These are phyloP conservation scores for Xenus cinereus DNA, from an alignment of 2,113 vertebrate genomes.

Conservation along the genomic window DNA sequence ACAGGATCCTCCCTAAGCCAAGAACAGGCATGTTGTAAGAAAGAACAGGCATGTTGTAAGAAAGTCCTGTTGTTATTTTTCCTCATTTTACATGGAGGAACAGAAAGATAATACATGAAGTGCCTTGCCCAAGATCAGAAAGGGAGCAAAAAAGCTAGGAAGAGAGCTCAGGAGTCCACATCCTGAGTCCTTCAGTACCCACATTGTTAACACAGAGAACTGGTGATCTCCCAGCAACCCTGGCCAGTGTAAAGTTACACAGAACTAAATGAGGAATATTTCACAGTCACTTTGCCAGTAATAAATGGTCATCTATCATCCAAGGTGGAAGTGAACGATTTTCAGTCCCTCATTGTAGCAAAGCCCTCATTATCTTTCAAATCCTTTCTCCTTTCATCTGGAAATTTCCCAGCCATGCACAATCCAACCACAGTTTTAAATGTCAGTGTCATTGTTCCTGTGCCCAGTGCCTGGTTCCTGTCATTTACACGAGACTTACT, in stretches of 20 bases:
- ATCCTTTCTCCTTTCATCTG: neutral
- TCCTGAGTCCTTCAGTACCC: neutral
- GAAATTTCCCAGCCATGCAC: neutral
- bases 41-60: neutral
- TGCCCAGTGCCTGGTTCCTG: neutral
- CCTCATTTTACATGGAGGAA: neutral
- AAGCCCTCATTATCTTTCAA: neutral
- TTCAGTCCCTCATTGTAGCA: neutral
- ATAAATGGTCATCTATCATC: neutral
- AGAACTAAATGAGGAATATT: neutral
- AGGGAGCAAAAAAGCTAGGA: neutral
- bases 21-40: neutral
- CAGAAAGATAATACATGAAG: neutral
- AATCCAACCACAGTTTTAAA: neutral
- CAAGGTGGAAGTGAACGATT: neutral
- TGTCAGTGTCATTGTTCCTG: neutral
- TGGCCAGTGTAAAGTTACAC: neutral
- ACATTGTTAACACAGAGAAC: neutral
- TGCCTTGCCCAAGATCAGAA: neutral
- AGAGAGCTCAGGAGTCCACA: neutral
- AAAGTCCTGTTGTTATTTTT: neutral
- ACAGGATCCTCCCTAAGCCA: neutral
- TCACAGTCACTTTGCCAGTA: neutral
- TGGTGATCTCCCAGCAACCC: neutral
- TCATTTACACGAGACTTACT: conserved; percentile 40